Base-by-base conservation (phyloP, 2,888 invertebrate genomes). In the Pristionchus mayeri region DNA sequence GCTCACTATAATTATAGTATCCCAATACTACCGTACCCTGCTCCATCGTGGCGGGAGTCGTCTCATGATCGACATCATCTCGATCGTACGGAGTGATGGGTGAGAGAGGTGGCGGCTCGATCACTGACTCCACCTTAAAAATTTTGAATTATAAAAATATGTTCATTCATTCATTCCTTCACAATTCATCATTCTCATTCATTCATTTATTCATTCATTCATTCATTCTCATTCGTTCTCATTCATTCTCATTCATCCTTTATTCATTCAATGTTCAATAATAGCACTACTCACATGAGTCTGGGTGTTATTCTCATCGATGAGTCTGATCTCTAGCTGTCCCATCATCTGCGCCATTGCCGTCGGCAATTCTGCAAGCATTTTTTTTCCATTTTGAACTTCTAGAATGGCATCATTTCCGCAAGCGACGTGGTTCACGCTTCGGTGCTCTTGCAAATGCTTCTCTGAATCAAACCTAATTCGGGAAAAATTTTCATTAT, bases 281-380 rank as follows among this genome's bases (percentile, higher is more conserved):
- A 18, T 18, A 67, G 27, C 27, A 13, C 4, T 3, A 67, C 60
- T 44, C 16, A 60, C 80, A 50, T 85, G 75, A 40, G 87, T 85
- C 34, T 83, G 85, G 7, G 86, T 88, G n/a, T 83, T 81, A 71
- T 88, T 83, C 54, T 90, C 90, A 63, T 90, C 89, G 78, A 90
- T 90, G 76, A 90, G 63, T 34, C 89, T 86, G 50, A 90, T 90
- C 60, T 90, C 90, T 48, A 90, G 89, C 34, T 87, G 63, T 3
- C 79, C 79, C 52, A 54, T 54, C 52, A 79, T 79, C 79, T 79
- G 79, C 13, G 79, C 52, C 54, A 79, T 52, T 2, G 79, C 79
- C 0, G 52, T 54, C 34, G 79, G 79, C 0, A 79, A 24, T 37
- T 76, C 76, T 76, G 76, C 7, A 24, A 71, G 9, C n/a, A n/a